A percentile compares a stretch with the other conserved stretches of the same genome.
Evolutionary conservation across 2,888 invertebrate genomes (phyloP).

Genomic region (Calliphora vomitoria): DNA sequence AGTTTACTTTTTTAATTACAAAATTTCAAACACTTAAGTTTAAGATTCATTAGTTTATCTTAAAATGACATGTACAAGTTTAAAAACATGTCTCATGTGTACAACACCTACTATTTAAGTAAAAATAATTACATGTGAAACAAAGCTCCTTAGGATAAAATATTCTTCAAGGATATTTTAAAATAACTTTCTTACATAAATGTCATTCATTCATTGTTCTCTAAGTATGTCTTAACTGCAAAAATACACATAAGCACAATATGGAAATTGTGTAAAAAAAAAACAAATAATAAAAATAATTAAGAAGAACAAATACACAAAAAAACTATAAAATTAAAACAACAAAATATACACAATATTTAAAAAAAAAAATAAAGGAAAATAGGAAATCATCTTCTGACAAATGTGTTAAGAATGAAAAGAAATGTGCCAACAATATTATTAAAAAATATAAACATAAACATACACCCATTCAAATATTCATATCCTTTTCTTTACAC

Average conservation of each 20-base stretch:
- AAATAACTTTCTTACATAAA: constrained; percentile 29
- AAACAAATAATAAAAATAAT: constrained; percentile 26
- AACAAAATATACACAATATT: constrained; percentile 32
- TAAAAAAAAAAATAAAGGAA: constrained; percentile 13
- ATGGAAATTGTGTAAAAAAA: background rate
- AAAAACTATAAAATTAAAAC: constrained; percentile 19
- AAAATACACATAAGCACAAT: constrained; percentile 14
- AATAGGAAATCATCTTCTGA: constrained; percentile 32
- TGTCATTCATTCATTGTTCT: constrained; percentile 10
- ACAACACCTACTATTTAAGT: constrained; percentile 43
- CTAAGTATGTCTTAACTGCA: background rate
- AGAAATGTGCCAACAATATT: constrained; percentile 52
- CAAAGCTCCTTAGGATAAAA: constrained; percentile 37
- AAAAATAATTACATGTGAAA: constrained; percentile 32
- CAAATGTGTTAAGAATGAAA: constrained; percentile 50
- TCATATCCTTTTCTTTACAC: background rate
- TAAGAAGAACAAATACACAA: constrained; percentile 4
- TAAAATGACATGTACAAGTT: constrained; percentile 35
- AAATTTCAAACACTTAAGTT: background rate
- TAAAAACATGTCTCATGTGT: constrained; percentile 35
- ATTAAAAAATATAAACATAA: constrained; percentile 19
- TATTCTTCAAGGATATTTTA: constrained; percentile 43
- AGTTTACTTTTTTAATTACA: too few relatives aligned
- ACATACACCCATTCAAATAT: background rate
- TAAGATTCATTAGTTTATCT: constrained; percentile 30